A percentile compares a stretch with the other conserved stretches of the same genome.
Evolutionary conservation across 1,140 invertebrate genomes (phyloP).

Genomic region (Carposina sasakii): DNA sequence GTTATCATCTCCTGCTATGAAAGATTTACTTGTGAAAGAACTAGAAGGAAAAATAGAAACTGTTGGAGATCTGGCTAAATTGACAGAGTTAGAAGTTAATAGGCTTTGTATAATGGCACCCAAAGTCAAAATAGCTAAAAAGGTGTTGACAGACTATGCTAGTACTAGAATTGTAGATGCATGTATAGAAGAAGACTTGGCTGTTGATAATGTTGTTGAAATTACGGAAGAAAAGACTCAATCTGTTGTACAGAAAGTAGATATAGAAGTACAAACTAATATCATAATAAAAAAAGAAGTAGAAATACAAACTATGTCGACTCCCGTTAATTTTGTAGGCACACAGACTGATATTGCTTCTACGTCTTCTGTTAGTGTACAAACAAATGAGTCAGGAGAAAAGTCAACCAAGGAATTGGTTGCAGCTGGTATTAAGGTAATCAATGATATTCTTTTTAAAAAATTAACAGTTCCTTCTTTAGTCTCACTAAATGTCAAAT

Average conservation of each 20-base stretch:
- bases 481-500: too few relatives aligned
- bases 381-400: conserved; percentile 44
- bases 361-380: conserved; percentile 21
- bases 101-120: conserved; percentile 66
- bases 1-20: conserved; percentile 52
- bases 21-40: conserved; percentile 53
- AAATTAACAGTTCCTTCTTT: too few relatives aligned
- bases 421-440: too few relatives aligned
- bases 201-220: conserved; percentile 16
- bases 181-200: conserved; percentile 15
- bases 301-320: background rate
- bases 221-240: too few relatives aligned
- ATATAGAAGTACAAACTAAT: conserved; percentile 39
- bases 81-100: conserved; percentile 67
- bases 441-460: too few relatives aligned
- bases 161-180: conserved; percentile 22
- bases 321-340: conserved; percentile 5
- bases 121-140: conserved; percentile 55
- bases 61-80: conserved; percentile 69
- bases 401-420: conserved; percentile 39
- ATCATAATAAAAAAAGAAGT: background rate
- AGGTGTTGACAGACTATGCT: conserved; percentile 48
- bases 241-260: conserved; percentile 4
- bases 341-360: conserved; percentile 36
- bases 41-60: conserved; percentile 58